phyloP scores from a whole-genome alignment of 2,888 invertebrate genomes.

The Amaurobius ferox region DNA sequence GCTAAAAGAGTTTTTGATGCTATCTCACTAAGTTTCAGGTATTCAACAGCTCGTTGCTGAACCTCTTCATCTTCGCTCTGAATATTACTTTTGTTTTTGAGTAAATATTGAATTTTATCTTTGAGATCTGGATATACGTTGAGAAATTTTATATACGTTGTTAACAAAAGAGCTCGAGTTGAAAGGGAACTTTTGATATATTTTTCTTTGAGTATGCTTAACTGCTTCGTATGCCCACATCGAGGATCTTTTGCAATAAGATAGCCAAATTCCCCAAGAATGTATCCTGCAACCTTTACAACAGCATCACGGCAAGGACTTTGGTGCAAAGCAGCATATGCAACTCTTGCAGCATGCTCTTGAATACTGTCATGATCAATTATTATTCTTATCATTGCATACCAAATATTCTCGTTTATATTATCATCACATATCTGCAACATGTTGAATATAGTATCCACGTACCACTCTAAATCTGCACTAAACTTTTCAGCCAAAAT shows the following conservation, averaged over 20 bases:
- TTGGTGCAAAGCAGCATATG: constrained; percentile 1
- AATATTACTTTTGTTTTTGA: neutral
- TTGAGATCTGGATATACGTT: constrained; percentile 30
- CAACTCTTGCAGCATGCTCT: constrained; percentile 15
- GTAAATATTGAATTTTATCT: constrained; percentile 5
- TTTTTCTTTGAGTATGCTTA: constrained; percentile 1
- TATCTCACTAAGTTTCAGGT: constrained; percentile 23
- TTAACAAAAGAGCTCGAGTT: constrained; percentile 40
- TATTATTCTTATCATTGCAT: constrained; percentile 22
- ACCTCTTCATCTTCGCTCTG: constrained; percentile 21
- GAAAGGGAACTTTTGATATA: neutral
- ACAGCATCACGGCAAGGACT: neutral
- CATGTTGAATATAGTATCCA: constrained; percentile 31
- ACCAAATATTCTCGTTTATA: constrained; percentile 17
- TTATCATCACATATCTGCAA: constrained; percentile 16
- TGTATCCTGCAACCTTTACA: constrained; percentile 30
- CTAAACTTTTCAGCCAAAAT: constrained; percentile 27
- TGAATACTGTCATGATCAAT: constrained; percentile 9
- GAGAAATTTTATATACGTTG: constrained; percentile 42
- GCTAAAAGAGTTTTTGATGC: neutral
- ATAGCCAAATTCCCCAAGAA: constrained; percentile 54
- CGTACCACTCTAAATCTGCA: constrained; percentile 12
- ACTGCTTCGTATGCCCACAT: constrained; percentile 7
- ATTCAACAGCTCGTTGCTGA: constrained; percentile 54
- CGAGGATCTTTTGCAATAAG: constrained; percentile 27